Evolutionary conservation across 2,113 vertebrate species (phyloP).

Genomic region (Phaethornis superciliosus): DNA sequence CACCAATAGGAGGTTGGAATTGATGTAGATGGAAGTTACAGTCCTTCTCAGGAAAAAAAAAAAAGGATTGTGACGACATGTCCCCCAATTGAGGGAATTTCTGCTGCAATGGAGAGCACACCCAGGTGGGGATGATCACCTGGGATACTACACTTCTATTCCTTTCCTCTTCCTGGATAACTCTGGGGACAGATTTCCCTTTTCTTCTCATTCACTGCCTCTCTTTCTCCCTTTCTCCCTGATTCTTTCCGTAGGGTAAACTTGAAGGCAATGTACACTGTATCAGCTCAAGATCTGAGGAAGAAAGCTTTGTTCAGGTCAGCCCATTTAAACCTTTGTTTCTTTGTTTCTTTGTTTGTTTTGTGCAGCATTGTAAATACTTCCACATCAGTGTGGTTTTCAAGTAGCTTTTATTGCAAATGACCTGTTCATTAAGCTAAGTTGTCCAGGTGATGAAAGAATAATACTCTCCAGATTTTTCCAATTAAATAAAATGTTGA

Average conservation of each 20-base stretch:
- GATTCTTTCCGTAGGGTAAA: neutral
- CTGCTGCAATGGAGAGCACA: neutral
- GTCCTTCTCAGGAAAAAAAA: neutral
- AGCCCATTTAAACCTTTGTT: neutral
- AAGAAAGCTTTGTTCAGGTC: neutral
- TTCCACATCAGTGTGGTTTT: neutral
- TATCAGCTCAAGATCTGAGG: neutral
- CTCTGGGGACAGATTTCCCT: neutral
- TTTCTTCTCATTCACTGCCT: neutral
- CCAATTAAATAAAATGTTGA: neutral
- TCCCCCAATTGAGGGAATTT: fast-evolving
- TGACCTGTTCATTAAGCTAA: neutral
- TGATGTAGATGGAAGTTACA: fast-evolving
- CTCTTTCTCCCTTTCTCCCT: neutral
- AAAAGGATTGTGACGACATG: neutral
- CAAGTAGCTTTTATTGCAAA: neutral
- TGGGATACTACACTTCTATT: neutral
- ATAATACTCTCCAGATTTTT: neutral
- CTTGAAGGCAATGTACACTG: neutral
- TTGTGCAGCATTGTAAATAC: neutral
- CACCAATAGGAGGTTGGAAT: neutral
- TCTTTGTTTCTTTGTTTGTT: no score
- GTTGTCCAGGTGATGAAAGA: neutral
- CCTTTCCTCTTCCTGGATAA: neutral
- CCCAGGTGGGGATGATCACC: neutral